Base-by-base conservation (phyloP, 1,140 invertebrate genomes). In the Sinella curviseta region DNA sequence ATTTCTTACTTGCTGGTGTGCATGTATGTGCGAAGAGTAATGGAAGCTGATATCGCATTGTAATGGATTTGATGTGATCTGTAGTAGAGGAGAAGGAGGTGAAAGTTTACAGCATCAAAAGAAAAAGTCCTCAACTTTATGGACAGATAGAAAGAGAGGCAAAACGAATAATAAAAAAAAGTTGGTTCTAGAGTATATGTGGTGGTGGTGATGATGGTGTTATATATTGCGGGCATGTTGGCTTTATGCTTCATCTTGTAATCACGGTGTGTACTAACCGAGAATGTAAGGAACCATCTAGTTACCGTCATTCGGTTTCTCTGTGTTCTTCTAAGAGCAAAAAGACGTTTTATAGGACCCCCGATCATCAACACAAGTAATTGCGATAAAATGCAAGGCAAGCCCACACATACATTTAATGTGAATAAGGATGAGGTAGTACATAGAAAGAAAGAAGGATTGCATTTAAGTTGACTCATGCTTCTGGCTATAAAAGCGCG, bases 101-200 rank as follows among this genome's bases (percentile, higher is more conserved):
- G 57, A 65, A 65, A 65, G 57, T 65, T 65, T 65, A 65, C 39
- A 48, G 20, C 39, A 48, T 48, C 39, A 48, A 48, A 48, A 65
- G 57, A n/a, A 26, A 65, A 65, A 65, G 57, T 65, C 24, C 57
- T 8, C 57, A n/a, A 65, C 4, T 65, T 65, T 65, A 65, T 65
- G 57, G 57, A 65, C 57, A 65, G 24, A 65, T 65, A 65, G 57
- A 65, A 17, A 26, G 8, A 65, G 57, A 65, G 26, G 26, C 24
- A 65, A 14, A 65, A 48, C 39, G 8, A 48, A 20, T 48, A 48
- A 48, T 48, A 48, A 48, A 12, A 48, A 48, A 48, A 48, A 12
- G 39, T 8, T 48, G 8, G 39, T 48, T 48, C 20, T 48, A n/a
- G n/a, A n/a, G n/a, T 48, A 48, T 20, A 12, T 48, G 8, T 20